A percentile compares a stretch with the other conserved stretches of the same genome.
Evolutionary conservation across 2,888 invertebrate species (phyloP).

Genomic region (Meghimatium bilineatum): DNA sequence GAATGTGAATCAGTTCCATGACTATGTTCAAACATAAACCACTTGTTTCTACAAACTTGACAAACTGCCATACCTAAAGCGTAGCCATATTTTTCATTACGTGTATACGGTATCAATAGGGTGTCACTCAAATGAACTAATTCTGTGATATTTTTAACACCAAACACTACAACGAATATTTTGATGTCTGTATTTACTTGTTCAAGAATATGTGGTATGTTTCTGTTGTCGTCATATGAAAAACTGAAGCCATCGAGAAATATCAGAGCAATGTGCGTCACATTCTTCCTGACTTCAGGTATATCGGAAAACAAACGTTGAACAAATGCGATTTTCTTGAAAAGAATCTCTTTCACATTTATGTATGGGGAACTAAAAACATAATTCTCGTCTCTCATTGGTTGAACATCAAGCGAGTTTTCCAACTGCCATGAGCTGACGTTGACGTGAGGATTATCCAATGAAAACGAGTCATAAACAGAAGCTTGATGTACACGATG

Average conservation of each 20-base stretch:
- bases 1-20: background rate
- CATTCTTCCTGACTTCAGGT: background rate
- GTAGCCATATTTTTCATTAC: no score
- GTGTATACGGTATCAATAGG: background rate
- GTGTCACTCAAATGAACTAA: background rate
- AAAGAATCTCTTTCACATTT: background rate
- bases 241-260: background rate
- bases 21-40: background rate
- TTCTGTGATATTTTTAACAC: background rate
- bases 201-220: background rate
- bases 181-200: background rate
- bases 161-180: background rate
- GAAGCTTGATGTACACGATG: no score
- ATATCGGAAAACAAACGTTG: constrained; percentile 7
- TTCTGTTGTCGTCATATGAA: background rate
- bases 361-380: background rate
- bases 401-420: background rate
- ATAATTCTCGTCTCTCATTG: background rate
- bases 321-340: background rate
- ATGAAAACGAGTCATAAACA: background rate
- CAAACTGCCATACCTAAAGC: background rate
- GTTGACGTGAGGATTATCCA: background rate
- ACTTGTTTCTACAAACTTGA: background rate
- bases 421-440: background rate
- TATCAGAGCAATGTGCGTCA: background rate